phyloP scores from a whole-genome alignment of 1,140 invertebrate genomes.

The Temnothorax longispinosus region DNA sequence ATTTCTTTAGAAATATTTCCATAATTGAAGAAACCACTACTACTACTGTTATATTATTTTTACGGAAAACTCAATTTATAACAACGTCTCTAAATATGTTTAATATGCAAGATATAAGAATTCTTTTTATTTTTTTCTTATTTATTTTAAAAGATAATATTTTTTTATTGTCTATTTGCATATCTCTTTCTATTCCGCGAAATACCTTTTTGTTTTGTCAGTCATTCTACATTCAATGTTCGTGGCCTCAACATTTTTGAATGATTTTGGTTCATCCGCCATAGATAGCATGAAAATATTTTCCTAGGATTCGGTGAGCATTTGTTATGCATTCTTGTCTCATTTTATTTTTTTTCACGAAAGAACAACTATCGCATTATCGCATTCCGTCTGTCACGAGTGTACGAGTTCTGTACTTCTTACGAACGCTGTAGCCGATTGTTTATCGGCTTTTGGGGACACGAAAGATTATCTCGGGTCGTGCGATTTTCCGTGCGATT shows the following conservation, averaged over 20 bases:
- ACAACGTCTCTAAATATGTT: background rate
- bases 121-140: background rate
- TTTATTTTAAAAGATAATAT: too few species aligned
- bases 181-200: background rate
- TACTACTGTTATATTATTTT: background rate
- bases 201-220: background rate
- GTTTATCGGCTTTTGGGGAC: slow-evolving; percentile 71
- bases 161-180: background rate
- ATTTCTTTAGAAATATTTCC: background rate
- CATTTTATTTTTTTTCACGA: background rate
- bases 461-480: slow-evolving; percentile 75
- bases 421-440: slow-evolving; percentile 59
- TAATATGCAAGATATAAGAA: too few species aligned
- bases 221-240: background rate
- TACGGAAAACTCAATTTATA: background rate
- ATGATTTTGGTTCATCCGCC: background rate
- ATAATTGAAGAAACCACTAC: background rate
- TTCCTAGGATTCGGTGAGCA: slow-evolving; percentile 67
- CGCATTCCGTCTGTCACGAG: slow-evolving; percentile 37
- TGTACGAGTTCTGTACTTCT: background rate
- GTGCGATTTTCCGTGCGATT: slow-evolving; percentile 78
- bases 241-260: slow-evolving; percentile 23
- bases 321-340: slow-evolving; percentile 30
- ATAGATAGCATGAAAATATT: slow-evolving; percentile 62
- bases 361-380: slow-evolving; percentile 48